Percentiles rank a stretch among this genome's conserved stretches.
Conservation (phyloP, 1,140 invertebrate species). For the Eriocheir sinensis region DNA sequence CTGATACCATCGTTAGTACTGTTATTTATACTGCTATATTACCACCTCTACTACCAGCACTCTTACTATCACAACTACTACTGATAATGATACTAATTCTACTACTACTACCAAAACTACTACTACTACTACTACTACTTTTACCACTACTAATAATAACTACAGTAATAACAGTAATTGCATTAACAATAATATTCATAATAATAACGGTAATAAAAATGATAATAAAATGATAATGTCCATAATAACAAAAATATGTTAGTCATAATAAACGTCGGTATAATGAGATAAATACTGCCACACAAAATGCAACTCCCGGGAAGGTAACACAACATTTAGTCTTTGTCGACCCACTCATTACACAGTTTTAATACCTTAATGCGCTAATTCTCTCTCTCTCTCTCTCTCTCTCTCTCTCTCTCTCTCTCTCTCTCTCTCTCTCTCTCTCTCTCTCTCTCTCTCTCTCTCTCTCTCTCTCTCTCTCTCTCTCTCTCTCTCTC, state of each 20-base stretch:
- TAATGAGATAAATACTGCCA: no score
- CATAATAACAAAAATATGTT: no score
- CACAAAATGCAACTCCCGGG: no score
- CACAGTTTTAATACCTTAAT: background rate
- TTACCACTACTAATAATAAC: background rate
- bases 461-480: background rate
- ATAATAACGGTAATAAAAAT: background rate
- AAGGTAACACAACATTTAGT: background rate
- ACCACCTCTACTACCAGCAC: no score
- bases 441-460: constrained; percentile 22
- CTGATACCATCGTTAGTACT: no score
- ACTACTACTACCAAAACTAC: no score
- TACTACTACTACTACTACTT: no score
- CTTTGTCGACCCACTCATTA: background rate
- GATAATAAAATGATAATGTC: background rate
- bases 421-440: constrained; percentile 22
- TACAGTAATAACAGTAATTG: background rate
- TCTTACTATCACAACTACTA: no score
- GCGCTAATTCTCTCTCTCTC: background rate
- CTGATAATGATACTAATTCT: no score
- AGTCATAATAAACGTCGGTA: no score
- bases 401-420: background rate
- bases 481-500: background rate
- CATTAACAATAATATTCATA: background rate
- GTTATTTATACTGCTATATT: no score